A percentile compares a stretch with the other conserved stretches of the same genome.
phyloP scores from a whole-genome alignment of 2,888 invertebrate species.

The Hanleya hanleyi region DNA sequence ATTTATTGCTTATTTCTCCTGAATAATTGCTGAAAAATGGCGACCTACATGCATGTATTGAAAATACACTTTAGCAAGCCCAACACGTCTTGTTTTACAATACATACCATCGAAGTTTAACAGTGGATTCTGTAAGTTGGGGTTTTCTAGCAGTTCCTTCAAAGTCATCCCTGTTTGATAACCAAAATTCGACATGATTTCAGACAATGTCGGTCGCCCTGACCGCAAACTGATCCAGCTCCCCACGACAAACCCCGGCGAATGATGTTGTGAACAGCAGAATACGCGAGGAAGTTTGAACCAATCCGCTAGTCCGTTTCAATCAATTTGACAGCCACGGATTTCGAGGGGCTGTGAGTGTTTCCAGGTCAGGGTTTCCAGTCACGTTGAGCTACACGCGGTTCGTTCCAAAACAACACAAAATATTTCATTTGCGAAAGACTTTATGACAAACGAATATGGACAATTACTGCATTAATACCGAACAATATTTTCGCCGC shows the following conservation, averaged over 20 bases:
- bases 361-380: neutral
- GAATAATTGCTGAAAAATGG: no score
- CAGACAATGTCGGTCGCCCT: no score
- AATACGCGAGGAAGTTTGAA: neutral
- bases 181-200: neutral
- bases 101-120: conserved; percentile 7
- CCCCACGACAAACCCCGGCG: neutral
- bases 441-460: no score
- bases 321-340: neutral
- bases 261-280: neutral
- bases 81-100: neutral
- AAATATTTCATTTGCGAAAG: no score
- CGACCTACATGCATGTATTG: no score
- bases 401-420: no score
- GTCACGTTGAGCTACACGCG: conserved; percentile 17
- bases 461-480: no score
- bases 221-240: neutral
- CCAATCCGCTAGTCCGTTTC: neutral
- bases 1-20: no score
- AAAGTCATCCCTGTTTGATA: conserved; percentile 49
- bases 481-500: no score
- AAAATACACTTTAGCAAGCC: no score
- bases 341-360: neutral
- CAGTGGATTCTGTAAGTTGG: conserved; percentile 55
- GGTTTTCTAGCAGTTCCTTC: conserved; percentile 60